Base-by-base conservation (phyloP, 2,113 vertebrate species). In the Holacanthus passer region DNA sequence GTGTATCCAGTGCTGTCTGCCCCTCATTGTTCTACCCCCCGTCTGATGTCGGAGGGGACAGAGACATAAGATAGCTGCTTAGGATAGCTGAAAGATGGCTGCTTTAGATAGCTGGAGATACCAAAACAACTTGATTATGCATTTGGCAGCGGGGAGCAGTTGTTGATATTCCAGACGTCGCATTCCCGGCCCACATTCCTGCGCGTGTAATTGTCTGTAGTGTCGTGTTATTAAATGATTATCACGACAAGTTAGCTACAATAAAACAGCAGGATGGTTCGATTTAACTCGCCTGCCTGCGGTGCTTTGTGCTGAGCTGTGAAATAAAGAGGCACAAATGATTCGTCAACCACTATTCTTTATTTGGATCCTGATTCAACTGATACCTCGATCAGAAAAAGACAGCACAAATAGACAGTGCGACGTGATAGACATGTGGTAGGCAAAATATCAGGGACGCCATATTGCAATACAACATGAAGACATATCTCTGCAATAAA, bases 11-110 rank as follows among this genome's bases (percentile, higher is more conserved):
- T 90, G 90, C 87, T 90, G 91, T 89, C 88, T 92, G 90, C 82
- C 85, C 79, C 77, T 89, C 71, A 48, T 83, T 85, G 86, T 75
- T 86, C 87, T 76, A 77, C 73, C 81, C 79, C 75, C 75, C 1
- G 83, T 79, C 88, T 90, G 86, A 85, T 92, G 91, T 85, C 29
- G 56, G 88, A 77, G 77, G 62, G 89, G 87, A 79, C 85, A 87
- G 87, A 88, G 87, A 91, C 89, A 90, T 65, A 58, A 92, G 91
- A 92, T 92, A 91, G 91, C 91, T 87, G 92, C 90, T 84, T 81
- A 52, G 87, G 91, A 93, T 92, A 80, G 85, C 88, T 93, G 83
- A 91, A 90, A 88, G 93, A 93, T 92, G 93, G 89, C 93, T 92
- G 90, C 89, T 86, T 88, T 82, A 91, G 92, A 94, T 94, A 92